phyloP scores from a whole-genome alignment of 2,113 vertebrate genomes.

The Neomonachus schauinslandi region DNA sequence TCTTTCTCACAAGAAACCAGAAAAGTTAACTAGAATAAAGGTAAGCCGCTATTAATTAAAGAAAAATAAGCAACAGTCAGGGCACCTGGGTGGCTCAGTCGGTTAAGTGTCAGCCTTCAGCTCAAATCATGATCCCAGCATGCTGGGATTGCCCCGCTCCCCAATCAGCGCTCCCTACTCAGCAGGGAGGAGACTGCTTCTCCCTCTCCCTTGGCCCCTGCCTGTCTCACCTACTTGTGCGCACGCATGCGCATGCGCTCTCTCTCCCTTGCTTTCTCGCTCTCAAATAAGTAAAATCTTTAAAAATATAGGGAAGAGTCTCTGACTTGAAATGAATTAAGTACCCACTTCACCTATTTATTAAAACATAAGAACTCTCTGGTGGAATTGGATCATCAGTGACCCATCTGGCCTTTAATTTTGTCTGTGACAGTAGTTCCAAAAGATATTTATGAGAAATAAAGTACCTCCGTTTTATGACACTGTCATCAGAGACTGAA shows the following conservation, averaged over 20 bases:
- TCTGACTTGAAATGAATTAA: background rate
- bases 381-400: background rate
- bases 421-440: background rate
- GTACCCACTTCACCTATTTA: background rate
- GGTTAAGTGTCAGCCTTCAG: background rate
- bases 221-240: background rate
- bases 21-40: background rate
- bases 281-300: background rate
- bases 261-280: background rate
- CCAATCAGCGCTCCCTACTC: background rate
- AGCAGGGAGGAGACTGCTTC: background rate
- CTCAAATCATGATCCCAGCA: background rate
- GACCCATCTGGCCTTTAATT: background rate
- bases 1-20: background rate
- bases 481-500: background rate
- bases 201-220: background rate
- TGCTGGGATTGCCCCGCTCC: background rate
- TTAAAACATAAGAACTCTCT: background rate
- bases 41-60: background rate
- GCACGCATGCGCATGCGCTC: fast-evolving
- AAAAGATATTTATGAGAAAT: background rate
- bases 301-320: background rate
- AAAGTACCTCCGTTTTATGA: background rate
- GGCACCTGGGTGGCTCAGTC: background rate
- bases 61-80: background rate